These are phyloP conservation scores for Neocloeon triangulifer DNA, from an alignment of 1,140 invertebrate genomes.

Conservation along the genomic window DNA sequence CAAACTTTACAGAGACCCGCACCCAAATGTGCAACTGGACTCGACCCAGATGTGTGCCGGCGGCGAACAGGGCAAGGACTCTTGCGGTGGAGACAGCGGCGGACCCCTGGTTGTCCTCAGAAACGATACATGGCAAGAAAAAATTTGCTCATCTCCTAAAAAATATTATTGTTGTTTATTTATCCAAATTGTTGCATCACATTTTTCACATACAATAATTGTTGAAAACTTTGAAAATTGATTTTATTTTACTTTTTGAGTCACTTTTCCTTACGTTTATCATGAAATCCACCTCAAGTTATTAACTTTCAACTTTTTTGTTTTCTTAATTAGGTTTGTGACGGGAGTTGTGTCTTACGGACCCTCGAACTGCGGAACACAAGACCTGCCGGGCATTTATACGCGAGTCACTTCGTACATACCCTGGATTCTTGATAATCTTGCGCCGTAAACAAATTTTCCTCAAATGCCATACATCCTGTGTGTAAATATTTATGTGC, in stretches of 20 bases:
- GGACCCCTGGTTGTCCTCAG: conserved; percentile 23
- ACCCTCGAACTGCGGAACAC: conserved; percentile 27
- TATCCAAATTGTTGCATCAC: too few relatives aligned
- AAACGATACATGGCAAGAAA: neutral
- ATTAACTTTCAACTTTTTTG: too few relatives aligned
- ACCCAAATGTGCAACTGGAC: too few relatives aligned
- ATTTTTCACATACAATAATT: too few relatives aligned
- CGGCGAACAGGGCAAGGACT: conserved; percentile 24
- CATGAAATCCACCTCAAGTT: too few relatives aligned
- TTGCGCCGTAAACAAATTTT: too few relatives aligned
- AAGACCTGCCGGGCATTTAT: conserved; percentile 34
- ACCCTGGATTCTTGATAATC: conserved; percentile 32
- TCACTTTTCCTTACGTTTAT: neutral
- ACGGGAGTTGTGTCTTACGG: conserved; percentile 46
- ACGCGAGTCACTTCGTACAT: conserved; percentile 31
- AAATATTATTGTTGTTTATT: too few relatives aligned
- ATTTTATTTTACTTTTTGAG: too few relatives aligned
- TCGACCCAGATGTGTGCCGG: conserved; percentile 15
- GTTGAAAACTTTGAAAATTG: too few relatives aligned
- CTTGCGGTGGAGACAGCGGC: conserved; percentile 39
- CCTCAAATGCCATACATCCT: too few relatives aligned
- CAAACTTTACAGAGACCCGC: too few relatives aligned
- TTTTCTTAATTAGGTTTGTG: conserved; percentile 33
- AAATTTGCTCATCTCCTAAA: neutral
- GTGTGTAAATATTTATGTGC: too few relatives aligned